Evolutionary conservation across 2,888 invertebrate species (phyloP), one percentile per base, ranked within the genome.

Genomic region (Acanthacorydalis orientalis): DNA sequence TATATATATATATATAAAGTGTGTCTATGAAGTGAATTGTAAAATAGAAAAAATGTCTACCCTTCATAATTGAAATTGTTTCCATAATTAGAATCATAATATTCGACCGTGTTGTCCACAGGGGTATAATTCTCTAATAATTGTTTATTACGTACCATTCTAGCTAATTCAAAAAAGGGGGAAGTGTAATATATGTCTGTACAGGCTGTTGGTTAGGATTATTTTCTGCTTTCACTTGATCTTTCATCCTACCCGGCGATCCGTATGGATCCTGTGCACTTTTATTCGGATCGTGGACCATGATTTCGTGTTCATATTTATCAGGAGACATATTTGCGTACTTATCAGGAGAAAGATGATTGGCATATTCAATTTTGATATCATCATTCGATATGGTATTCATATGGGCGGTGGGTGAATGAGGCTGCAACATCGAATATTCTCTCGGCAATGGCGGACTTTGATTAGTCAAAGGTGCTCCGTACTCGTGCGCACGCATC

Each of bases 131-230:
- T 42, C 23, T 42, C 42, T 31, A 31, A 16, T 33, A 16, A 10
- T 33, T 46, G 37, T 43, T 47, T 47, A 47, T 47, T 37, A 32
- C 47, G 47, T 47, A 47, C 43, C 47, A 47, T 59, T 58, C 62
- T 61, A 58, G 62, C 64, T 68, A 80, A 69, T 80, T 80, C 76
- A 80, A 74, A 80, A 83, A 82, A 76, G 81, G 80, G 69, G 82
- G 82, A 67, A 82, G 66, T 47, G 80, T 74, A 38, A 81, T 80
- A 60, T 80, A 82, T 44, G 72, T 74, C 31, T n/a, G 31, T 9
- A 14, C 39, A 39, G 14, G 14, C 16, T 43, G 43, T 59, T 78
- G 79, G 52, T 64, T 73, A 56, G 57, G 35, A 6, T 12, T 59
- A 14, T 57, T 56, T 47, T 65, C 65, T 11, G 57, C 51, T 53